A percentile compares a stretch with the other conserved stretches of the same genome.
phyloP scores from a whole-genome alignment of 2,888 invertebrate species.

The Tryphoninae sp. region DNA sequence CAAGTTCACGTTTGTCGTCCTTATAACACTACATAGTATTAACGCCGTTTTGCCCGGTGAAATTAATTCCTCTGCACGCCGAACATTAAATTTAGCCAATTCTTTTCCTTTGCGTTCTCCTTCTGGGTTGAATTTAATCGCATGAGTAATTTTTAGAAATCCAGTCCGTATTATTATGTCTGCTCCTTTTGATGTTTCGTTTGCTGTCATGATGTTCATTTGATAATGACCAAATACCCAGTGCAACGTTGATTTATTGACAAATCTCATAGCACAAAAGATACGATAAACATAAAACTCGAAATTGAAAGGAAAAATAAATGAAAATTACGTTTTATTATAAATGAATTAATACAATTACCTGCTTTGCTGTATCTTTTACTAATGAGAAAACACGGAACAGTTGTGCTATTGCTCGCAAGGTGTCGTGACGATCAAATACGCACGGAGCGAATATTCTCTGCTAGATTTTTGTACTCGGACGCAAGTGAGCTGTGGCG shows the following conservation, averaged over 20 bases:
- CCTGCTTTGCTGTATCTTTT: no score
- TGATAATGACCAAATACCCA: background rate
- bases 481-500: no score
- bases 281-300: no score
- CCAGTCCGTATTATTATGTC: background rate
- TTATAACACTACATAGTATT: background rate
- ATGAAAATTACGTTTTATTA: no score
- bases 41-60: background rate
- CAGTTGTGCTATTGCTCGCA: no score
- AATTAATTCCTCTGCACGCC: background rate
- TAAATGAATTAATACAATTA: no score
- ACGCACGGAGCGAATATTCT: no score
- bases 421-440: no score
- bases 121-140: background rate
- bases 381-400: no score
- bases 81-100: background rate
- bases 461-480: no score
- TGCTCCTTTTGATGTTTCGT: background rate
- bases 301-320: no score
- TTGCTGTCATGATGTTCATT: background rate
- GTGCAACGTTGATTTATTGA: background rate
- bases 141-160: background rate
- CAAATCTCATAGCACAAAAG: no score
- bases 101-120: constrained; percentile 5
- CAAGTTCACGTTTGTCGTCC: constrained; percentile 1